phyloP scores from a whole-genome alignment of 1,140 invertebrate species.

The Aleiodes sp. region DNA sequence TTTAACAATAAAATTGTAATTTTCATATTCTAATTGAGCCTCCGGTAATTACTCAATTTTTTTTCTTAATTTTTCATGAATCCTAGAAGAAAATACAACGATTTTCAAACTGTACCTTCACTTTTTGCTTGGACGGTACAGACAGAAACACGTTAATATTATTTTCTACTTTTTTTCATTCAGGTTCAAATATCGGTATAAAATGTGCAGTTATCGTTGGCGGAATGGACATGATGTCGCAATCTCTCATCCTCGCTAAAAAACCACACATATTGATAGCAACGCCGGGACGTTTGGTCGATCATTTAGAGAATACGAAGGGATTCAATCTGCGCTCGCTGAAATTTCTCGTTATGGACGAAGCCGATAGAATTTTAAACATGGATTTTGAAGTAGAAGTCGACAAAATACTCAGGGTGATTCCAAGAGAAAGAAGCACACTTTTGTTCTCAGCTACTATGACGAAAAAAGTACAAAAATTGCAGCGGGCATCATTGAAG shows the following conservation, averaged over 20 bases:
- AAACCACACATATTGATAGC: constrained; percentile 96
- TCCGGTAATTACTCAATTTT: no score
- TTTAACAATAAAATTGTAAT: no score
- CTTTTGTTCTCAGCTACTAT: constrained; percentile 97
- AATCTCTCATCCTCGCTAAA: constrained; percentile 89
- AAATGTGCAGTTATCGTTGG: constrained; percentile 97
- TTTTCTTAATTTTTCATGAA: no score
- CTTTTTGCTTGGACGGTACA: no score
- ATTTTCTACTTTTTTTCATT: background rate
- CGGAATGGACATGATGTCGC: constrained; percentile 97
- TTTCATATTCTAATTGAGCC: no score
- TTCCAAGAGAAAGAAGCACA: constrained; percentile 88
- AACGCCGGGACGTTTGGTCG: constrained; percentile 88
- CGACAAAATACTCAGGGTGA: constrained; percentile 93
- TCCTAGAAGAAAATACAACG: no score
- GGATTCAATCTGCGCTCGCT: constrained; percentile 89
- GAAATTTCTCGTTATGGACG: constrained; percentile 94
- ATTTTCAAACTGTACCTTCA: no score
- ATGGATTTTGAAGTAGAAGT: constrained; percentile 98
- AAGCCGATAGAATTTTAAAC: constrained; percentile 94
- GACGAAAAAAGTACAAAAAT: constrained; percentile 97
- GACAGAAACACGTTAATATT: no score
- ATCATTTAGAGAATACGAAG: constrained; percentile 94
- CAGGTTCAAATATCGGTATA: constrained; percentile 85
- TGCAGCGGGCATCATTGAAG: constrained; percentile 92